Percentiles rank a stretch among this genome's conserved stretches.
These are phyloP conservation scores for Lonchura striata DNA, from an alignment of 2,113 vertebrate genomes.

Conservation along the genomic window DNA sequence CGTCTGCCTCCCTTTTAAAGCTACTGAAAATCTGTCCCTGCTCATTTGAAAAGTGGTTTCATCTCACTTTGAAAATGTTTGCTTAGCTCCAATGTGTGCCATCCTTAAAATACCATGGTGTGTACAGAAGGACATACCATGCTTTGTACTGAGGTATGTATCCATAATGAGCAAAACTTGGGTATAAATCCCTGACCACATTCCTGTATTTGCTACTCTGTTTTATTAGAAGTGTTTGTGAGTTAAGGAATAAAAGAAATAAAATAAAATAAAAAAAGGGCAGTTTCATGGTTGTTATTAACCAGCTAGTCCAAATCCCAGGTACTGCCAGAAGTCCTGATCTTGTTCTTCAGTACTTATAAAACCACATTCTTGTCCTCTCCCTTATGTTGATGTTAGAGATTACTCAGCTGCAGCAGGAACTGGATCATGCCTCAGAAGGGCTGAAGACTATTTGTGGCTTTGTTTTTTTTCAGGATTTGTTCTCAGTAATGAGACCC, in stretches of 20 bases:
- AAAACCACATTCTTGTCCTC: not conserved
- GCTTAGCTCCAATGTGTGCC: not conserved
- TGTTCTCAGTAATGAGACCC: not conserved
- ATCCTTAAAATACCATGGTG: not conserved
- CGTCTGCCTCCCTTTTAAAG: not conserved
- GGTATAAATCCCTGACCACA: not conserved
- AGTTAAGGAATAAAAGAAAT: not conserved
- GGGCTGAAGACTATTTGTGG: not conserved
- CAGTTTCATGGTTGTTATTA: not conserved
- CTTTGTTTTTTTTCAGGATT: not conserved
- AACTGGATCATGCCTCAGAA: not conserved
- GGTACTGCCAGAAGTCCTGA: not conserved
- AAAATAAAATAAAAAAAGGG: not conserved
- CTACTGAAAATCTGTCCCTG: not conserved
- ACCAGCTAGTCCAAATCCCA: not conserved
- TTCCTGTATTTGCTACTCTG: not conserved
- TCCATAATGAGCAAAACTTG: not conserved
- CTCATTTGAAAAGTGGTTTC: not conserved
- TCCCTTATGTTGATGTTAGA: not conserved
- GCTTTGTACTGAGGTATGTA: not conserved
- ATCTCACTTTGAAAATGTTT: not conserved
- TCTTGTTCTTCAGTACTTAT: not conserved
- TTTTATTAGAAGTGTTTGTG: not conserved
- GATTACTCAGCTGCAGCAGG: not conserved
- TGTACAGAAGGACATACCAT: not conserved